Evolutionary conservation across 2,888 invertebrate species (phyloP).

Genomic region (Cheilosia pagana): DNA sequence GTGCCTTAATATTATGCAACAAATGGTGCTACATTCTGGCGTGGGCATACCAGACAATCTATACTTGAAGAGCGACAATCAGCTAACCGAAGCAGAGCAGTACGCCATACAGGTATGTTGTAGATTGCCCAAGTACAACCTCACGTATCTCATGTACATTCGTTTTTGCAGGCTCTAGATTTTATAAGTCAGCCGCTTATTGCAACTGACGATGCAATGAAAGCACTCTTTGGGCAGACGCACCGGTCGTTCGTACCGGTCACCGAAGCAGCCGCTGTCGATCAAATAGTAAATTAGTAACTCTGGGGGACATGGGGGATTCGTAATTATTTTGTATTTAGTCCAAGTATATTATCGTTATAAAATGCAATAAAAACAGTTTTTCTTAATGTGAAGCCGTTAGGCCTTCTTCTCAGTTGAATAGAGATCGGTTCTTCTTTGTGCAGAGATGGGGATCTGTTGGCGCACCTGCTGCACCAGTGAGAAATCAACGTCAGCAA

Average conservation of each 20-base stretch:
- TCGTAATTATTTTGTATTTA: slow-evolving; percentile 23
- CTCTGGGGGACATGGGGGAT: background rate
- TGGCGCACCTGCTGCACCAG: slow-evolving; percentile 90
- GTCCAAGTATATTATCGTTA: slow-evolving; percentile 1
- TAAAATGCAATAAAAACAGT: slow-evolving; percentile 27
- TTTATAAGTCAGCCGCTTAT: slow-evolving; percentile 81
- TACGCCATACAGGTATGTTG: slow-evolving; percentile 80
- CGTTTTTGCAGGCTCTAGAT: slow-evolving; percentile 79
- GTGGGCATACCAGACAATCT: slow-evolving; percentile 82
- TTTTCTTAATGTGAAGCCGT: background rate
- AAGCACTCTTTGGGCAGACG: slow-evolving; percentile 82
- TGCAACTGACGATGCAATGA: slow-evolving; percentile 83
- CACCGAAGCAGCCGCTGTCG: background rate
- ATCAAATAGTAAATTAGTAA: slow-evolving; percentile 15
- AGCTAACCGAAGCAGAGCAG: slow-evolving; percentile 81
- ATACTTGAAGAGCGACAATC: slow-evolving; percentile 79
- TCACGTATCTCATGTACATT: background rate
- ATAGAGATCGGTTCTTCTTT: slow-evolving; percentile 91
- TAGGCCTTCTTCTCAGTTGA: slow-evolving; percentile 45
- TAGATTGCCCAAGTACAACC: background rate
- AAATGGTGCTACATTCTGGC: slow-evolving; percentile 82
- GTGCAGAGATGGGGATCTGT: slow-evolving; percentile 92
- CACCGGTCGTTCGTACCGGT: slow-evolving; percentile 77
- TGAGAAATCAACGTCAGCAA: slow-evolving; percentile 90
- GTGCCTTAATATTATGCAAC: slow-evolving; percentile 82